phyloP scores from a whole-genome alignment of 1,140 invertebrate species.

The Cyclargus thomasi region DNA sequence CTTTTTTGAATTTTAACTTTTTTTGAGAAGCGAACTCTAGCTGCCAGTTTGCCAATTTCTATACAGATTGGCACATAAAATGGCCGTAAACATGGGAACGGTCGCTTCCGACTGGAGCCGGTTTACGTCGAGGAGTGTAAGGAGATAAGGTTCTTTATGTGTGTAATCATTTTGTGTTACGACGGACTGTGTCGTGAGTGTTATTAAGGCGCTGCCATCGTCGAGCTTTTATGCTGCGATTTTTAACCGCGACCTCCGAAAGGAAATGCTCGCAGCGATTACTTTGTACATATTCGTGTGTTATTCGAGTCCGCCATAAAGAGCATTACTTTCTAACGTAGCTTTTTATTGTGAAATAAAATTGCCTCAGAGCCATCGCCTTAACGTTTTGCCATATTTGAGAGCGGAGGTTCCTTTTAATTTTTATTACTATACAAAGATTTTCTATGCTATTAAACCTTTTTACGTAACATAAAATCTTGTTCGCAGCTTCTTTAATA shows the following conservation, averaged over 20 bases:
- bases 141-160: conserved; percentile 72
- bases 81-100: conserved; percentile 66
- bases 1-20: conserved; percentile 3
- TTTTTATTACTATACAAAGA: neutral
- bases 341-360: conserved; percentile 14
- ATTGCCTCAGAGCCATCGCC: conserved; percentile 15
- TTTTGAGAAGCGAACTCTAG: neutral
- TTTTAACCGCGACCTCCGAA: conserved; percentile 26
- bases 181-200: conserved; percentile 60
- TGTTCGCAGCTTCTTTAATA: too few species aligned
- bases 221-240: conserved; percentile 45
- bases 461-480: too few species aligned
- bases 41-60: conserved; percentile 13
- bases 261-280: neutral
- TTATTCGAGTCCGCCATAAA: neutral
- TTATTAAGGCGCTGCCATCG: conserved; percentile 57
- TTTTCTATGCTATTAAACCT: too few species aligned
- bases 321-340: neutral
- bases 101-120: conserved; percentile 62
- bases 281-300: conserved; percentile 4
- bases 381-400: neutral
- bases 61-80: conserved; percentile 67
- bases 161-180: conserved; percentile 71
- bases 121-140: conserved; percentile 66
- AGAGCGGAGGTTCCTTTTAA: neutral